These are phyloP conservation scores for Pyrocephalus nanus DNA, from an alignment of 2,797 vertebrate genomes.

Conservation along the genomic window DNA sequence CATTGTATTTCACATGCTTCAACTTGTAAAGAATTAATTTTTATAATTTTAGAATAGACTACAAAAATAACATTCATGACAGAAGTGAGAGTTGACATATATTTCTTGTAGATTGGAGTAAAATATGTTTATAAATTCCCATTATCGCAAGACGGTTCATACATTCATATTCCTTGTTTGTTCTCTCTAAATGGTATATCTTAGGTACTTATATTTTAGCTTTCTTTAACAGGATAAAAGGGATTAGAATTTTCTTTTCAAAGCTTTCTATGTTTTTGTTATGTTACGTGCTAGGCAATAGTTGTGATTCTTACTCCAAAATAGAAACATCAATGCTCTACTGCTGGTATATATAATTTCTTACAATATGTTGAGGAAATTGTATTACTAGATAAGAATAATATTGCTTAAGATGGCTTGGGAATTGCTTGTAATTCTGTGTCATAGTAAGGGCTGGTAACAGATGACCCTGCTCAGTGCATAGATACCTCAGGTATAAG, in stretches of 20 bases:
- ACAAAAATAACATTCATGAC: background rate
- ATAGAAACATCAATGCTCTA: background rate
- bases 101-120: background rate
- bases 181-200: background rate
- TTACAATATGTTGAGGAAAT: background rate
- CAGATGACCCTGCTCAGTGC: background rate
- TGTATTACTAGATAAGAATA: background rate
- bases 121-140: background rate
- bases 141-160: background rate
- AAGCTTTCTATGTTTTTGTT: background rate
- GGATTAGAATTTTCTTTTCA: background rate
- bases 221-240: background rate
- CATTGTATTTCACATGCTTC: background rate
- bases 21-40: background rate
- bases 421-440: background rate
- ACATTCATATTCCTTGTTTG: background rate
- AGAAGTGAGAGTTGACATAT: background rate
- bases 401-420: background rate
- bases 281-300: background rate
- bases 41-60: background rate
- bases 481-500: background rate
- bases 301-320: background rate
- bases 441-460: background rate
- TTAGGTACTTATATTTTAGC: background rate
- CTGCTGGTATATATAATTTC: background rate